A percentile compares a stretch with the other conserved stretches of the same genome.
Conservation (phyloP, 2,888 invertebrate species). For the Macropis europaea region DNA sequence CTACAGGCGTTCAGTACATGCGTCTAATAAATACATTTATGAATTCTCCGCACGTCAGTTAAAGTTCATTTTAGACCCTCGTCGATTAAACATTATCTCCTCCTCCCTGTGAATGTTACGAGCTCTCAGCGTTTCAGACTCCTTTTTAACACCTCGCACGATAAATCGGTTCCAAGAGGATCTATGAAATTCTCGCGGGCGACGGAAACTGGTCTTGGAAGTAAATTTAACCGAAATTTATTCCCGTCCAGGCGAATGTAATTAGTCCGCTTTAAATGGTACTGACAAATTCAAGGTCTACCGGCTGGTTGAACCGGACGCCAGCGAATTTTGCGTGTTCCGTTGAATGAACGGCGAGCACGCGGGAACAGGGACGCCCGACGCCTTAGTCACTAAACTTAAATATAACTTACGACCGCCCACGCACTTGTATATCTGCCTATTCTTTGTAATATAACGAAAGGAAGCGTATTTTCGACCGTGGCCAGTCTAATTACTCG, state of each 20-base stretch:
- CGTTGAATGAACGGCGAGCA: conserved; percentile 66
- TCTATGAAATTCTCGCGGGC: not conserved
- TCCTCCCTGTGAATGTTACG: no score
- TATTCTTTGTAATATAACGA: conserved; percentile 45
- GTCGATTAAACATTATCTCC: no score
- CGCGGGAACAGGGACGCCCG: conserved; percentile 35
- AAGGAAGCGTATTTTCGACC: not conserved
- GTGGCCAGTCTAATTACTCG: not conserved
- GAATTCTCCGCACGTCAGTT: no score
- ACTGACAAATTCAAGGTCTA: conserved; percentile 30
- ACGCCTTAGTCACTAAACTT: conserved; percentile 53
- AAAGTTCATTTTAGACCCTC: no score
- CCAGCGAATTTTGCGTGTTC: conserved; percentile 62
- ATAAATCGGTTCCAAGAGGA: no score
- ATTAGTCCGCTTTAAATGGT: conserved; percentile 23
- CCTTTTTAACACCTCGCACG: no score
- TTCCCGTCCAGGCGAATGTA: not conserved
- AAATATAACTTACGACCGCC: conserved; percentile 58
- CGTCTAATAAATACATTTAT: no score
- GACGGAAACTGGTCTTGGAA: not conserved
- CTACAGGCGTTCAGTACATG: no score
- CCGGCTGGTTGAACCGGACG: conserved; percentile 12
- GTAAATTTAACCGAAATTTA: not conserved
- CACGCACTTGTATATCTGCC: conserved; percentile 54
- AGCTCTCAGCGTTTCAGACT: no score